phyloP scores from a whole-genome alignment of 2,888 invertebrate species.

The Operophtera brumata region DNA sequence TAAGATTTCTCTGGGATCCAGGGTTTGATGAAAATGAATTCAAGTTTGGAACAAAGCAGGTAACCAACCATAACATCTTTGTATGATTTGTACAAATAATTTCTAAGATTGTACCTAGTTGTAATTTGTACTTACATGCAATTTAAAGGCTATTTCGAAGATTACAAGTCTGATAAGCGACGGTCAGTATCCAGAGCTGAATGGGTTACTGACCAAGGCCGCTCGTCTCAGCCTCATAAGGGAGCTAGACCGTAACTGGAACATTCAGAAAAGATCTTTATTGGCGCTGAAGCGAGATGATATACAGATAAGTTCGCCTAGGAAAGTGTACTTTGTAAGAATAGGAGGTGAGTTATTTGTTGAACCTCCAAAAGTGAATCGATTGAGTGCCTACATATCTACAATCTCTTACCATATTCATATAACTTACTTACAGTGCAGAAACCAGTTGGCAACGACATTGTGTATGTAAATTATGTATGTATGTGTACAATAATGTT shows the following conservation, averaged over 20 bases:
- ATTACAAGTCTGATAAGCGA: constrained; percentile 68
- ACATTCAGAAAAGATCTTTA: constrained; percentile 57
- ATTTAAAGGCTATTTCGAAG: constrained; percentile 66
- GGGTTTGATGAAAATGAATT: constrained; percentile 78
- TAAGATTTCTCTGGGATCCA: constrained; percentile 79
- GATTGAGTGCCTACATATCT: too few relatives aligned
- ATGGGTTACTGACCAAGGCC: constrained; percentile 69
- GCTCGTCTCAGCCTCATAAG: constrained; percentile 64
- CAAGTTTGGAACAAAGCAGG: constrained; percentile 80
- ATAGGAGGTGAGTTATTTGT: constrained; percentile 59
- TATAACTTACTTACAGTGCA: too few relatives aligned
- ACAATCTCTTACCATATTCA: too few relatives aligned
- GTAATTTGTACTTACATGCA: too few relatives aligned
- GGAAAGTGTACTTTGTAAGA: constrained; percentile 73
- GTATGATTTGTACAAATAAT: too few relatives aligned
- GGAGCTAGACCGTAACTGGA: constrained; percentile 72
- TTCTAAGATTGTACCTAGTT: too few relatives aligned
- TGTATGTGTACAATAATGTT: too few relatives aligned
- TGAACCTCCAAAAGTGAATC: too few relatives aligned
- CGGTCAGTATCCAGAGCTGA: constrained; percentile 61
- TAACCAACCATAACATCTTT: constrained; percentile 32
- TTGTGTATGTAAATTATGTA: too few relatives aligned
- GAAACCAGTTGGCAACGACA: too few relatives aligned
- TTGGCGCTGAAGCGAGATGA: constrained; percentile 60
- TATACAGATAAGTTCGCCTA: constrained; percentile 71